Evolutionary conservation across 1,140 invertebrate genomes (phyloP).

Genomic region (Zaprionus lachaisei): DNA sequence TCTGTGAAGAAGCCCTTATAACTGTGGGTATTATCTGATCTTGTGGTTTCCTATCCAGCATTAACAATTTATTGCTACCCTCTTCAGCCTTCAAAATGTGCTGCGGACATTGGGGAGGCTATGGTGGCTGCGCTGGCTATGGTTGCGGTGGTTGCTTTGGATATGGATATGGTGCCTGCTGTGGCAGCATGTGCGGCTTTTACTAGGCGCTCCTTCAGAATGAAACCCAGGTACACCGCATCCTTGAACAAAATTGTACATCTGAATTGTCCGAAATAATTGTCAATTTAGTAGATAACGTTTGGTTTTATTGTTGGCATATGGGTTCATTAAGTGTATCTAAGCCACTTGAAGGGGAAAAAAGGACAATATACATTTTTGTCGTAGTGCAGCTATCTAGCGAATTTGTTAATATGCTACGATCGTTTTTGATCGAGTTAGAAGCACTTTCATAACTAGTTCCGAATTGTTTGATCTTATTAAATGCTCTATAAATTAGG

Average conservation of each 20-base stretch:
- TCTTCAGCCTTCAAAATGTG: not conserved
- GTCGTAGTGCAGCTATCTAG: too few species aligned
- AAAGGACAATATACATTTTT: too few species aligned
- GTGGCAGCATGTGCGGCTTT: not conserved
- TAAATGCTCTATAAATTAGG: too few species aligned
- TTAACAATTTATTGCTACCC: not conserved
- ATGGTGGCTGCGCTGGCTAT: constrained; percentile 10
- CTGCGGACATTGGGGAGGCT: constrained; percentile 15
- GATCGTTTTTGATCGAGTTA: too few species aligned
- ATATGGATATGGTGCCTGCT: not conserved
- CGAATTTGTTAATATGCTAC: too few species aligned
- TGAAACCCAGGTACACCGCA: constrained; percentile 11
- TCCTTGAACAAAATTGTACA: not conserved
- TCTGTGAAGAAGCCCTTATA: constrained; percentile 12
- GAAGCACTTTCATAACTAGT: too few species aligned
- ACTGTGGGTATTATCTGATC: not conserved
- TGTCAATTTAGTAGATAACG: too few species aligned
- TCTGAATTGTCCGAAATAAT: too few species aligned
- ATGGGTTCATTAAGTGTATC: too few species aligned
- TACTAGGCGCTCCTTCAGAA: constrained; percentile 9
- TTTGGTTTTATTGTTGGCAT: too few species aligned
- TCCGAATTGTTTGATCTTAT: too few species aligned
- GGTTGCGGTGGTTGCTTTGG: constrained; percentile 3
- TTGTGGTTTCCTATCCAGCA: not conserved
- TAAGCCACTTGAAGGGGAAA: too few species aligned